Percentiles rank a stretch among this genome's conserved stretches.
Conservation (phyloP, 2,888 invertebrate genomes). For the Oconnorella tubifera region DNA sequence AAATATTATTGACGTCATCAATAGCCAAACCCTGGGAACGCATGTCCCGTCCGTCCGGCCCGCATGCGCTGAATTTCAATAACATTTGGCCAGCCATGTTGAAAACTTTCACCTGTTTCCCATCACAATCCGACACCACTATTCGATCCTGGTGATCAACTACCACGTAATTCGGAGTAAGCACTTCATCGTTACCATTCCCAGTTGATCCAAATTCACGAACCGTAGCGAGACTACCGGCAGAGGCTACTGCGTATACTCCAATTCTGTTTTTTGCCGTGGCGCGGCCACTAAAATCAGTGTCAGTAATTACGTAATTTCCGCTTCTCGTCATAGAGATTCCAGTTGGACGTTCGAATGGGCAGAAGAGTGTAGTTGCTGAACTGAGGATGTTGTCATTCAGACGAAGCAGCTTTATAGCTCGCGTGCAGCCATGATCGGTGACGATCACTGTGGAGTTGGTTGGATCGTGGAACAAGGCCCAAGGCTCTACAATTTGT, state of each 20-base stretch:
- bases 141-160: constrained; percentile 25
- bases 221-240: constrained; percentile 2
- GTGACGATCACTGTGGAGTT: constrained; percentile 13
- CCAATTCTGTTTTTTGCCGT: constrained; percentile 15
- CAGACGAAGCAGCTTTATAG: constrained; percentile 13
- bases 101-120: constrained; percentile 23
- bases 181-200: constrained; percentile 12
- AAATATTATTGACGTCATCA: constrained; percentile 21
- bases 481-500: constrained; percentile 17
- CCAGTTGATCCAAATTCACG: constrained; percentile 19
- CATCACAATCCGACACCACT: constrained; percentile 24
- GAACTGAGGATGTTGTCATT: background rate
- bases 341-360: constrained; percentile 19
- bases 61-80: constrained; percentile 19
- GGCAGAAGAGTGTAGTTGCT: background rate
- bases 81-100: constrained; percentile 19
- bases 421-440: constrained; percentile 8
- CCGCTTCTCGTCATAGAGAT: constrained; percentile 20
- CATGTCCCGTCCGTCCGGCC: constrained; percentile 18
- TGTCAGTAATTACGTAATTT: constrained; percentile 21
- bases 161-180: constrained; percentile 18
- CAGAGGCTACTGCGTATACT: constrained; percentile 9
- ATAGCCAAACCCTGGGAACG: constrained; percentile 25
- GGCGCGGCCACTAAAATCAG: background rate
- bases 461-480: background rate